These are phyloP conservation scores for Apantesis nais DNA, from an alignment of 2,888 invertebrate species.

Conservation along the genomic window DNA sequence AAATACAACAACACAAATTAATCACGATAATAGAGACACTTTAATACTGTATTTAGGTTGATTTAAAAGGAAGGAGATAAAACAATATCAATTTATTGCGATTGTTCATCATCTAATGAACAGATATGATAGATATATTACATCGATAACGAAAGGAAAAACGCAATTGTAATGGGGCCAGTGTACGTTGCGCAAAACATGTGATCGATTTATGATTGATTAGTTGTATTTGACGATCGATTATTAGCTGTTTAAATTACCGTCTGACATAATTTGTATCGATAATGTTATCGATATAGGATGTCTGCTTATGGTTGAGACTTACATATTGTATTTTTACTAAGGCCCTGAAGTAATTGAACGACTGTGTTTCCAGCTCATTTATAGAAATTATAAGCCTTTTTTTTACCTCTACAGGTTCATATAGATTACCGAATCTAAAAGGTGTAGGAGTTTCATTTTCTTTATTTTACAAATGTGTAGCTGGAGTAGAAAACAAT, in stretches of 20 bases:
- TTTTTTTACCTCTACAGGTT: no score
- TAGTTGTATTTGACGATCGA: slow-evolving; percentile 64
- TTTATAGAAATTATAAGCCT: no score
- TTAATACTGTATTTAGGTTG: slow-evolving; percentile 61
- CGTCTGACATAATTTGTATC: slow-evolving; percentile 70
- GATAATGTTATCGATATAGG: slow-evolving; percentile 55
- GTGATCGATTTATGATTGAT: slow-evolving; percentile 75
- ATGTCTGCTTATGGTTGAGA: slow-evolving; percentile 27
- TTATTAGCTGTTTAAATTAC: slow-evolving; percentile 71
- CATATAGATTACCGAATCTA: no score
- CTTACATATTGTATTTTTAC: neutral
- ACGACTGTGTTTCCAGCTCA: neutral
- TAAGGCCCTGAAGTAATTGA: neutral
- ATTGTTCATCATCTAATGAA: slow-evolving; percentile 58
- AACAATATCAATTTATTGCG: slow-evolving; percentile 53
- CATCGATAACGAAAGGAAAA: slow-evolving; percentile 56
- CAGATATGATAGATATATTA: slow-evolving; percentile 58
- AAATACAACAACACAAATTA: slow-evolving; percentile 49
- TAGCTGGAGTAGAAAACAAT: no score
- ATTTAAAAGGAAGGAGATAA: slow-evolving; percentile 55
- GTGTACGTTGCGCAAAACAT: slow-evolving; percentile 67
- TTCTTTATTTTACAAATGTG: no score
- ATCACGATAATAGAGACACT: slow-evolving; percentile 55
- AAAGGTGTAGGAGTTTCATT: no score
- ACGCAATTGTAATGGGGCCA: slow-evolving; percentile 62